Conservation (phyloP, 2,113 vertebrate species). For the Heterotilapia buettikoferi region DNA sequence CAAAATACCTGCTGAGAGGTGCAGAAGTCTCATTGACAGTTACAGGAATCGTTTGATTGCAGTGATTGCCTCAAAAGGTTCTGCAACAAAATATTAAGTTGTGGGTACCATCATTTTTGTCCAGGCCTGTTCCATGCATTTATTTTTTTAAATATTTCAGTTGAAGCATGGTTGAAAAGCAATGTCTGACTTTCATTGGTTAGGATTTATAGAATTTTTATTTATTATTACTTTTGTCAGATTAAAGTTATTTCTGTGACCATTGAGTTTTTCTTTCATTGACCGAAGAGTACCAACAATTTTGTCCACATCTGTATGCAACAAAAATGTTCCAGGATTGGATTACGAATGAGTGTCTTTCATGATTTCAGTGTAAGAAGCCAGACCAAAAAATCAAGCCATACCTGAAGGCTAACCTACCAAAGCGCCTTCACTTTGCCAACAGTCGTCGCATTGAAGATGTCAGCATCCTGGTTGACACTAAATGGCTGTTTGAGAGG, state of each 20-base stretch:
- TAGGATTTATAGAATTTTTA: fast-evolving
- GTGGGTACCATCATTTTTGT: not conserved
- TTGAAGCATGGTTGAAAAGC: not conserved
- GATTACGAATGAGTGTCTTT: not conserved
- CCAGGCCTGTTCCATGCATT: not conserved
- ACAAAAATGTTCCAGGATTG: not conserved
- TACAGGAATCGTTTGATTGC: no score
- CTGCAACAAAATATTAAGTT: no score
- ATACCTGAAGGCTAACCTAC: conserved; percentile 71
- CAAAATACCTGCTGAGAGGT: not conserved
- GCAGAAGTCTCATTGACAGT: no score
- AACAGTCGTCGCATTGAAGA: conserved; percentile 75
- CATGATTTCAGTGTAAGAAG: conserved; percentile 62
- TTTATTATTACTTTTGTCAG: fast-evolving
- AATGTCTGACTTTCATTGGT: not conserved
- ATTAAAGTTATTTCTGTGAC: not conserved
- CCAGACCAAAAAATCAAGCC: conserved; percentile 63
- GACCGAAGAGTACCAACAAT: not conserved
- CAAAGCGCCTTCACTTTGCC: conserved; percentile 75
- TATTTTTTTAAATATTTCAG: fast-evolving
- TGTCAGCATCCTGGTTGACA: conserved; percentile 59
- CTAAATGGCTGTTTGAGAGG: conserved; percentile 74
- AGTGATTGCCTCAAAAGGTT: no score
- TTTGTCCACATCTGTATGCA: not conserved
- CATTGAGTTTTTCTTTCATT: not conserved